A percentile compares a stretch with the other conserved stretches of the same genome.
These are phyloP conservation scores for Calyptomena viridis DNA, from an alignment of 2,113 vertebrate genomes.

Conservation along the genomic window DNA sequence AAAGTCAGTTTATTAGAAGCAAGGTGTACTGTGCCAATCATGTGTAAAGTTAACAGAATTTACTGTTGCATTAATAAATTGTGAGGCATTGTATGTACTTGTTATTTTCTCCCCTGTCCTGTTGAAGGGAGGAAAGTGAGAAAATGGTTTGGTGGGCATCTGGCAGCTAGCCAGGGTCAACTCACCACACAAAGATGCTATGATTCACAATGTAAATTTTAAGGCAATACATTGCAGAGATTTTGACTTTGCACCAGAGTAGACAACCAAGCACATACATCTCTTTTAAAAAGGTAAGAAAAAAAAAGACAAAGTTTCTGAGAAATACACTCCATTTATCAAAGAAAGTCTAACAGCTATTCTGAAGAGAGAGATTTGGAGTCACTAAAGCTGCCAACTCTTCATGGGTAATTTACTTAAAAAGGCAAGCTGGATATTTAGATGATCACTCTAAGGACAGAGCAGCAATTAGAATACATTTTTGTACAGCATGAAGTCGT, in stretches of 20 bases:
- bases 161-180: neutral
- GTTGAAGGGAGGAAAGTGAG: neutral
- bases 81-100: neutral
- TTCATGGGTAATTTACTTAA: neutral
- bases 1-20: neutral
- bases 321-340: neutral
- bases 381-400: neutral
- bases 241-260: neutral
- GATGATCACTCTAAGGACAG: neutral
- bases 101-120: neutral
- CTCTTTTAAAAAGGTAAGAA: neutral
- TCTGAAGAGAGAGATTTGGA: neutral
- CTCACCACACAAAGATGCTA: neutral
- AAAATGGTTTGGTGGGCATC: neutral
- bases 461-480: neutral
- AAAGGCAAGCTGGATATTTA: neutral
- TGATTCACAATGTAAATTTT: neutral
- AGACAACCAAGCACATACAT: neutral
- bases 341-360: neutral
- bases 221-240: neutral
- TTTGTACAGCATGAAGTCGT: neutral
- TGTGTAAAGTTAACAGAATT: neutral
- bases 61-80: neutral
- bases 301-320: neutral
- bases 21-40: constrained; percentile 6